Base-by-base conservation (phyloP, 1,140 invertebrate species). In the Drosophila quadrilineata region DNA sequence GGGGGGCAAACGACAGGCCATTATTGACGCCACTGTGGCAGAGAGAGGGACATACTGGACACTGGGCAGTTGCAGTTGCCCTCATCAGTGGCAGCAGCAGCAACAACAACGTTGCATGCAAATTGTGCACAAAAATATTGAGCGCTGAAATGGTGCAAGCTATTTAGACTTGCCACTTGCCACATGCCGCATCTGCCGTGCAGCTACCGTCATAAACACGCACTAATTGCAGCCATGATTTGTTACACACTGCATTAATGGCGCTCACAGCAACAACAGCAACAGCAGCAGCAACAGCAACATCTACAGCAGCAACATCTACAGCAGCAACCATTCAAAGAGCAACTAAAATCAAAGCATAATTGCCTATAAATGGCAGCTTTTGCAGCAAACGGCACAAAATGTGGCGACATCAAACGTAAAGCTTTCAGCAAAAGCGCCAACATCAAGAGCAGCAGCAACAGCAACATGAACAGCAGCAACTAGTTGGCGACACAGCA, bases 171-270 rank as follows among this genome's bases (percentile, higher is more conserved):
- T 16, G 31, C 58, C 40, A 36, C 6, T 16, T 9, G 6, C 19
- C n/a, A 6, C 6, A 6, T 6, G 14, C 1, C n/a, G 0, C 3
- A 8, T 19, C 14, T 10, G 10, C 6, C 4, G 8, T 2, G 45
- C 46, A 35, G 62, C 63, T 29, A 33, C 63, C 74, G 79, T 84
- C 79, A 85, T 84, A 84, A 84, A 84, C 79, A 84, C 79, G 79
- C 79, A 79, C 79, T 84, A 84, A 84, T 84, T 84, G 79, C 79
- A 74, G 59, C 79, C 62, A 74, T 85, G 79, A 84, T 84, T 84
- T 84, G 79, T 84, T 68, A 72, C 66, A 77, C 69, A 75, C 65
- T 72, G 57, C 72, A 75, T 69, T 75, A 72, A 75, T 75, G 69
- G 71, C 57, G 48, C 57, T 58, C 56, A 31, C 62, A 75, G 54